Evolutionary conservation across 2,113 vertebrate genomes (phyloP).

Genomic region (Uria aalge): DNA sequence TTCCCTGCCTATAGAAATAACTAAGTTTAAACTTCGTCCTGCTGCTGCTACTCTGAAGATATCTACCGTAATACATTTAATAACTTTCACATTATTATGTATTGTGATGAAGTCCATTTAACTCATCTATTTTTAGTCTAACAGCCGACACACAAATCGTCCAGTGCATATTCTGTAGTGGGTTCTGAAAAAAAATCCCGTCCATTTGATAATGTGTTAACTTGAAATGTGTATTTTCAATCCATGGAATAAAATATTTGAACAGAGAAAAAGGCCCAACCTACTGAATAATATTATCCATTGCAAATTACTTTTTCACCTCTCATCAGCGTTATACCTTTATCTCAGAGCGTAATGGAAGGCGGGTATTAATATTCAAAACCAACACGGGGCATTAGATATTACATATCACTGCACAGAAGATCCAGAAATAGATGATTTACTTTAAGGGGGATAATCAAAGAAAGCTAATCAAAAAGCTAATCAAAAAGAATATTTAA

Average conservation of each 20-base stretch:
- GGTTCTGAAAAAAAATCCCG: not conserved
- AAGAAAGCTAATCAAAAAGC: constrained; percentile 59
- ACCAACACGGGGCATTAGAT: not conserved
- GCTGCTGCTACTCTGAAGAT: not conserved
- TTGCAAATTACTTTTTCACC: constrained; percentile 38
- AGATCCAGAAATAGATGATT: constrained; percentile 47
- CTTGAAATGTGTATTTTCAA: constrained; percentile 10
- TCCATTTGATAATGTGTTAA: not conserved
- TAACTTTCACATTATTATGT: constrained; percentile 1
- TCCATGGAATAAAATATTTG: constrained; percentile 9
- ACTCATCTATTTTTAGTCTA: not conserved
- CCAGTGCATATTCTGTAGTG: not conserved
- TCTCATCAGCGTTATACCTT: not conserved
- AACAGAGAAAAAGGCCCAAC: not conserved
- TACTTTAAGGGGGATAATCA: constrained; percentile 51
- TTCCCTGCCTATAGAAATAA: not conserved
- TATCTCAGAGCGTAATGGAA: constrained; percentile 12
- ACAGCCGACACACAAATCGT: not conserved
- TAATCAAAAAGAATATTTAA: constrained; percentile 56
- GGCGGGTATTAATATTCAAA: constrained; percentile 45
- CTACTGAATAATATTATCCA: constrained; percentile 9
- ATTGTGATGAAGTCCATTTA: not conserved
- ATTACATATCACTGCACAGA: not conserved
- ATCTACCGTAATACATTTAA: not conserved
- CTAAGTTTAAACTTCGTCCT: not conserved